Percentiles rank a stretch among this genome's conserved stretches.
Evolutionary conservation across 2,888 invertebrate genomes (phyloP).

Genomic region (Pammene aurita): DNA sequence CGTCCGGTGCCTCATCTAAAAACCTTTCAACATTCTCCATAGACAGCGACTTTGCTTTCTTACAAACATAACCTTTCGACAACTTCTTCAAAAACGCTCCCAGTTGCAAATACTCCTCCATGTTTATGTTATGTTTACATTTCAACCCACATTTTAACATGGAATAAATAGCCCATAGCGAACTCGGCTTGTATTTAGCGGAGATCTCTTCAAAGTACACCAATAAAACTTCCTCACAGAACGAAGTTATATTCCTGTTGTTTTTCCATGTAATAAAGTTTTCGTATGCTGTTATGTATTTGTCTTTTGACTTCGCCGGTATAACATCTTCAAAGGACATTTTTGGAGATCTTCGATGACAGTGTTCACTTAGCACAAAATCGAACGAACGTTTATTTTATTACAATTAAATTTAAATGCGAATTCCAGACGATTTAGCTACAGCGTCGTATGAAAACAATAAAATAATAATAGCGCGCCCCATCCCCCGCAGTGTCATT

Average conservation of each 20-base stretch:
- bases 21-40: background rate
- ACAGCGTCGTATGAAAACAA: background rate
- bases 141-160: conserved; percentile 27
- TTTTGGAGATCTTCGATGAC: background rate
- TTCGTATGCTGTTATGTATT: background rate
- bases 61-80: conserved; percentile 3
- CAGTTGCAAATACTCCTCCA: conserved; percentile 1
- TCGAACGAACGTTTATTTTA: background rate
- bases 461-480: background rate
- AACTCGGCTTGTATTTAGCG: conserved; percentile 15
- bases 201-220: conserved; percentile 3
- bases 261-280: conserved; percentile 8
- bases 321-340: background rate
- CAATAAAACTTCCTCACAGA: background rate
- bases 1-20: conserved; percentile 22
- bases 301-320: conserved; percentile 3
- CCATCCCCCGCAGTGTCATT: background rate
- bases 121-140: background rate
- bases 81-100: background rate
- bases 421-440: background rate
- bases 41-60: background rate
- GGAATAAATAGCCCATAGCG: conserved; percentile 24
- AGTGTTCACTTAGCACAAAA: background rate
- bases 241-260: background rate
- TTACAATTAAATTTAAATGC: background rate